A percentile compares a stretch with the other conserved stretches of the same genome.
phyloP scores from a whole-genome alignment of 2,113 vertebrate species.

The Ctenodactylus gundi region DNA sequence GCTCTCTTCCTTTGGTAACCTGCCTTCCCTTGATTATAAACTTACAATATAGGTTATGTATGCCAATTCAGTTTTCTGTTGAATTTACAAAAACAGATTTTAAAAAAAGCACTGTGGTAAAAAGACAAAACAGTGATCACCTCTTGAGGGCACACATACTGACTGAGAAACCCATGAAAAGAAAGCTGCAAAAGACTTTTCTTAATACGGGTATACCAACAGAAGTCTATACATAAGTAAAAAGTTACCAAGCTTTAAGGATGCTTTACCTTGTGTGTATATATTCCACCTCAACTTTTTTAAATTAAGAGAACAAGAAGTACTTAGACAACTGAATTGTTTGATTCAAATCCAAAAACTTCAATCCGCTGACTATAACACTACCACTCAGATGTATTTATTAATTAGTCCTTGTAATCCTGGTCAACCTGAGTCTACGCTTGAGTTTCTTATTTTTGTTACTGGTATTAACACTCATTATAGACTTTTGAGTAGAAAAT shows the following conservation, averaged over 20 bases:
- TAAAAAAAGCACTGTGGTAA: neutral
- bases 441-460: neutral
- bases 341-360: conserved; percentile 26
- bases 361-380: neutral
- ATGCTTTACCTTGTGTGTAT: neutral
- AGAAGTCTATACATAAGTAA: neutral
- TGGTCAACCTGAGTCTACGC: neutral
- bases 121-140: neutral
- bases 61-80: neutral
- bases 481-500: neutral
- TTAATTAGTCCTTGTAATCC: neutral
- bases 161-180: neutral
- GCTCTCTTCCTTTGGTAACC: neutral
- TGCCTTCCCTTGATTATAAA: conserved; percentile 11
- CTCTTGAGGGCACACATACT: neutral
- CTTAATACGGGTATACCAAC: neutral
- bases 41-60: neutral
- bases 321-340: conserved; percentile 4
- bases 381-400: neutral
- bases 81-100: conserved; percentile 29
- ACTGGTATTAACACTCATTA: neutral
- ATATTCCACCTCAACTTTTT: neutral
- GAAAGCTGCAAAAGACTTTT: neutral
- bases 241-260: conserved; percentile 26
- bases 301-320: conserved; percentile 12